Evolutionary conservation across 1,140 invertebrate genomes (phyloP), one percentile per base, ranked within the genome.

Genomic region (Stegodyphus dumicola): DNA sequence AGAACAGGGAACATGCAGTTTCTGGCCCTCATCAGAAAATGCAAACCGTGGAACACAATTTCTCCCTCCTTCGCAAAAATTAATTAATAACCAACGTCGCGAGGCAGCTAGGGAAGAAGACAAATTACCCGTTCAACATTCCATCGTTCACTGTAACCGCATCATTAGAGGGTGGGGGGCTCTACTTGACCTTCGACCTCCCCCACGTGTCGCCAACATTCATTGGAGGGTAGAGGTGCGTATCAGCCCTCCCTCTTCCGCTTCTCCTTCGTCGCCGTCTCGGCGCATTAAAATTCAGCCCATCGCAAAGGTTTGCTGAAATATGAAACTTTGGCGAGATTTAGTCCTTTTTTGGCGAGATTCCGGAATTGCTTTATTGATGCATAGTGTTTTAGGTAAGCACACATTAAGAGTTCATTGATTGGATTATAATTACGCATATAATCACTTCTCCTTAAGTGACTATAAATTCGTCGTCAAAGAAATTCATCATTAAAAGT

Each of bases 1-100:
- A 48, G 76, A 77, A 67, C 64, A 48, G 49, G 56, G 60, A 77
- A 65, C 60, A 77, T 15, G 56, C 18, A n/a, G 33, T 17, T 52
- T 10, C 33, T 17, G 13, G 15, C 33, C 76, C 51, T 81, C 67
- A 17, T 52, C 76, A 11, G 65, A 69, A 13, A 51, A 70, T 6
- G 66, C 66, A 53, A 70, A 79, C 76, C 76, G 49, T 67, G 10
- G 60, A 56, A 79, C 77, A 48, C 75, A 33, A 13, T 65, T 66
- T 33, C 17, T 52, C 53, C 74, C 53, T 64, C 6, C 71, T 53
- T 70, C 53, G 78, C 67, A 74, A 74, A 83, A 83, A 83, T 83
- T 83, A 83, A 83, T 83, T 83, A 83, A 83, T 83, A 83, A 83
- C 79, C 51, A 54, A 66, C 79, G 69, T 83, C 11, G 71, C 77